Evolutionary conservation across 2,113 vertebrate species (phyloP).

Genomic region (Pseudopipra pipra): DNA sequence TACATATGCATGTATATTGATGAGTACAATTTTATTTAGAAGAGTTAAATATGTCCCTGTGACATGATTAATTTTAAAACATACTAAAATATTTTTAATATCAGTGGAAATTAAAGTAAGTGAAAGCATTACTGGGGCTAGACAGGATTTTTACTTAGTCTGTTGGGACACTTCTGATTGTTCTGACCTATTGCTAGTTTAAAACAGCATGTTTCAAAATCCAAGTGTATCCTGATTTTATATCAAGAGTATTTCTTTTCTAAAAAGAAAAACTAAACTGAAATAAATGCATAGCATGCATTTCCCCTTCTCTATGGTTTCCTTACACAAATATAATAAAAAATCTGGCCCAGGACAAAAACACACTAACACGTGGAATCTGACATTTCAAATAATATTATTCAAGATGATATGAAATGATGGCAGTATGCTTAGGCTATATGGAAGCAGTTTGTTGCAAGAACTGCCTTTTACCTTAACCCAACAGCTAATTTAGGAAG

Average conservation of each 20-base stretch:
- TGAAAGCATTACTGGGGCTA: neutral
- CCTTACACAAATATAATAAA: neutral
- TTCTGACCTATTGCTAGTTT: neutral
- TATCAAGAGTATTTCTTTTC: neutral
- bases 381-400: neutral
- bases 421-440: neutral
- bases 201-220: neutral
- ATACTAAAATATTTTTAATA: neutral
- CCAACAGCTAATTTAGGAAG: neutral
- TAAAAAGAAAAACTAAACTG: neutral
- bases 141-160: neutral
- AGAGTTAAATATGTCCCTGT: neutral
- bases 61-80: neutral
- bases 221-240: neutral
- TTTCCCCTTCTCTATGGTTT: neutral
- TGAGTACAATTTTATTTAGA: neutral
- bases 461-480: neutral
- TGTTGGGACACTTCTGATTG: neutral
- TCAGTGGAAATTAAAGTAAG: neutral
- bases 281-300: neutral
- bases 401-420: neutral
- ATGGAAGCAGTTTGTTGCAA: neutral
- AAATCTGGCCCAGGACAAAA: neutral
- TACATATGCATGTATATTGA: neutral
- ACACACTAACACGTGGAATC: neutral